Evolutionary conservation across 35 echinoderm and acorn worm species (phyloP).

Genomic region (Heliocidaris tuberculata): DNA sequence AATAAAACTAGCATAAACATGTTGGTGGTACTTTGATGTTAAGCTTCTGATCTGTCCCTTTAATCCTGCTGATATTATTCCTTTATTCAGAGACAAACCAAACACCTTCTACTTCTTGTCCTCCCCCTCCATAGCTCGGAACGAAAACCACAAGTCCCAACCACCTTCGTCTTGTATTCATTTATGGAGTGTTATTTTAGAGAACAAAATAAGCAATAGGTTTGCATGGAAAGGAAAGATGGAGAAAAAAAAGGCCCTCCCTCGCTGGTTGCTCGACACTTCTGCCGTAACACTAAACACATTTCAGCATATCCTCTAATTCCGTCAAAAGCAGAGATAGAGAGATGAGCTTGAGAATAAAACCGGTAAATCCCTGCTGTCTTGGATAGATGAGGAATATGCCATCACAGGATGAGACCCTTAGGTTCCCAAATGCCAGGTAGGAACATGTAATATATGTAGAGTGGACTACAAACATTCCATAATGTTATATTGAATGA

Average conservation of each 20-base stretch:
- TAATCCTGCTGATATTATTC: background rate
- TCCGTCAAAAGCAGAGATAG: background rate
- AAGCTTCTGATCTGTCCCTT: background rate
- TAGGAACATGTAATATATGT: background rate
- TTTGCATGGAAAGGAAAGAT: background rate
- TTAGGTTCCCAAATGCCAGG: background rate
- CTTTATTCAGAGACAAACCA: background rate
- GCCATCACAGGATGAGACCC: background rate
- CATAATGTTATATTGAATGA: background rate
- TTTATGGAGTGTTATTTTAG: conserved; percentile 43
- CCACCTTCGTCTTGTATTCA: conserved; percentile 38
- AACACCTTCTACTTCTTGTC: background rate
- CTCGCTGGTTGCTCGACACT: background rate
- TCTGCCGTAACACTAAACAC: conserved; percentile 6
- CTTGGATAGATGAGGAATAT: background rate
- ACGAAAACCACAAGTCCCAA: conserved; percentile 1
- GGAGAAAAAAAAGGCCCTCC: background rate
- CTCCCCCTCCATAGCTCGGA: background rate
- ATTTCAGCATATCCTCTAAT: background rate
- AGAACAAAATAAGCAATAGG: conserved; percentile 18
- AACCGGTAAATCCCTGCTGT: background rate
- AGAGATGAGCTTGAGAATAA: background rate
- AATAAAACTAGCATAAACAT: background rate
- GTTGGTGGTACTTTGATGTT: background rate
- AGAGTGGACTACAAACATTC: background rate